A percentile compares a stretch with the other conserved stretches of the same genome.
Conservation (phyloP, 2,113 vertebrate genomes). For the Alaudala cheleensis region DNA sequence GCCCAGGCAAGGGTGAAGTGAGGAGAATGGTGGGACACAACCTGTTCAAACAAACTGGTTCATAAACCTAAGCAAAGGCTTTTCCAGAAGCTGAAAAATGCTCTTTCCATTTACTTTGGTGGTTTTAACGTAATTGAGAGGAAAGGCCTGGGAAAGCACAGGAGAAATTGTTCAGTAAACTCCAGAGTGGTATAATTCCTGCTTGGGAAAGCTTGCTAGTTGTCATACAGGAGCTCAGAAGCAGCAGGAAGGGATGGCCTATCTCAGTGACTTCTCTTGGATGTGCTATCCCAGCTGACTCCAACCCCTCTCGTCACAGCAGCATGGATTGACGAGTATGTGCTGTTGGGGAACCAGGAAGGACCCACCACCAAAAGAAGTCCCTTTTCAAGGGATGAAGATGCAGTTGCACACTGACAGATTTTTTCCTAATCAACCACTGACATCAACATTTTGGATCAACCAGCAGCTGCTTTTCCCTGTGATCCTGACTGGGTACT, state of each 20-base stretch:
- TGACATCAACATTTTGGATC: background rate
- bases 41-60: background rate
- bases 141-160: accelerated
- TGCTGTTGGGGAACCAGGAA: background rate
- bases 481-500: background rate
- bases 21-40: background rate
- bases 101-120: background rate
- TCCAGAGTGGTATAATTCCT: background rate
- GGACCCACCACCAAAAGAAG: background rate
- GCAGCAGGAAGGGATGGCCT: background rate
- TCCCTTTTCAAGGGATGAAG: background rate
- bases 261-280: background rate
- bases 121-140: background rate
- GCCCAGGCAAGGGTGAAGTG: background rate
- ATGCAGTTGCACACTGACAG: accelerated
- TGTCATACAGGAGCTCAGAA: background rate
- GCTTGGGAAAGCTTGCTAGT: background rate
- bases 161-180: background rate
- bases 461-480: background rate
- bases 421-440: background rate
- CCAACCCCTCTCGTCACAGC: background rate
- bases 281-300: background rate
- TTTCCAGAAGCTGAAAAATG: background rate
- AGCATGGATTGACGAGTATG: background rate
- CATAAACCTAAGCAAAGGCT: background rate